Percentiles rank a stretch among this genome's conserved stretches.
These are phyloP conservation scores for Unio delphinus DNA, from an alignment of 2,888 invertebrate species.

Conservation along the genomic window DNA sequence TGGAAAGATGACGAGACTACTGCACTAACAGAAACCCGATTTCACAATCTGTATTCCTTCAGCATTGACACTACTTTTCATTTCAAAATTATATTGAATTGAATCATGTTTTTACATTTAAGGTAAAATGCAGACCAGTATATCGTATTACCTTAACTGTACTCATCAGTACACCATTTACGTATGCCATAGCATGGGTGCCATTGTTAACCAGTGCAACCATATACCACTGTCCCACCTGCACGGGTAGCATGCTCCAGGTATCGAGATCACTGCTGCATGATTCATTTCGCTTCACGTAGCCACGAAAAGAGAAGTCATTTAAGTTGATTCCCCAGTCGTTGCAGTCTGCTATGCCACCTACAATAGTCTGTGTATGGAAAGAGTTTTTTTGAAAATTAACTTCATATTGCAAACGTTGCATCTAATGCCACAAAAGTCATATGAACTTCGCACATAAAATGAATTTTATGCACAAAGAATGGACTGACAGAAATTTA, in stretches of 20 bases:
- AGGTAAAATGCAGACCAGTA: neutral
- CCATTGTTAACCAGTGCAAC: conserved; percentile 47
- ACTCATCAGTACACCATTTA: conserved; percentile 30
- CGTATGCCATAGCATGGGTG: conserved; percentile 37
- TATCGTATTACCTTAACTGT: conserved; percentile 26
- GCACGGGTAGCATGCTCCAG: conserved; percentile 18
- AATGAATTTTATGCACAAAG: too few relatives aligned
- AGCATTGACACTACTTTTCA: too few relatives aligned
- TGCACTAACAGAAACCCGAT: too few relatives aligned
- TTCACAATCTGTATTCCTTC: too few relatives aligned
- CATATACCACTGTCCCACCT: conserved; percentile 48
- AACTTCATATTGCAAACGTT: too few relatives aligned
- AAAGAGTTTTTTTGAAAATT: too few relatives aligned
- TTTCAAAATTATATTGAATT: too few relatives aligned
- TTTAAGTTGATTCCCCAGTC: conserved; percentile 51
- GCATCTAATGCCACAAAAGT: too few relatives aligned
- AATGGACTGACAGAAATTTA: too few relatives aligned
- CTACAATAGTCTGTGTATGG: conserved; percentile 40
- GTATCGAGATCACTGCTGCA: conserved; percentile 42
- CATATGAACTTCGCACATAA: too few relatives aligned
- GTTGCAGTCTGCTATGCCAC: conserved; percentile 42
- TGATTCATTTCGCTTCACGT: conserved; percentile 22
- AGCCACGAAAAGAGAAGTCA: conserved; percentile 45
- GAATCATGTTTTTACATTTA: too few relatives aligned
- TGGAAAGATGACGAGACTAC: too few relatives aligned